phyloP scores from a whole-genome alignment of 2,888 invertebrate genomes.

The Anoncus sp. region DNA sequence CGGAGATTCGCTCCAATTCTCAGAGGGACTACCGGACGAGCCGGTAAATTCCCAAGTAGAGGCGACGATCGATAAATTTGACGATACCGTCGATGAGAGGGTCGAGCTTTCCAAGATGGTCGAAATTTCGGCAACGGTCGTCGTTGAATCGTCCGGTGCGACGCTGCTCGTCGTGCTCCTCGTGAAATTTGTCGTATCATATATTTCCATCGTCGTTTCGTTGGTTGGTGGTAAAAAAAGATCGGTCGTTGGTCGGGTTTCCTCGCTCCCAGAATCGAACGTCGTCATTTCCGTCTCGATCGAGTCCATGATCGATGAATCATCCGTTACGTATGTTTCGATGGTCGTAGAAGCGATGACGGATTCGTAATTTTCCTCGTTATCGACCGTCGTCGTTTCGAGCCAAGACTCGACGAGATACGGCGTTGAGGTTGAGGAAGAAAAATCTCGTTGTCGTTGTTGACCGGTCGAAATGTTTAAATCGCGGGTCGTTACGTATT shows the following conservation, averaged over 20 bases:
- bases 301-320: too few relatives aligned
- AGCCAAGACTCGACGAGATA: conserved; percentile 3
- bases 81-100: conserved; percentile 18
- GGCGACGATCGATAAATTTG: conserved; percentile 17
- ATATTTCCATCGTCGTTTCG: too few relatives aligned
- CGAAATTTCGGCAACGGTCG: conserved; percentile 28
- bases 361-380: too few relatives aligned
- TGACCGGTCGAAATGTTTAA: background rate
- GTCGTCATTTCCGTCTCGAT: too few relatives aligned
- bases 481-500: conserved; percentile 34
- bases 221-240: too few relatives aligned
- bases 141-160: conserved; percentile 24
- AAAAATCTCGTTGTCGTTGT: conserved; percentile 15
- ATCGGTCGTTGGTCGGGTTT: too few relatives aligned
- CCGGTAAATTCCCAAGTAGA: background rate
- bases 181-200: conserved; percentile 47
- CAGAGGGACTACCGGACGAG: background rate
- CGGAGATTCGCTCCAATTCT: conserved; percentile 5
- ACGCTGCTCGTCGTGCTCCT: background rate
- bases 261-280: too few relatives aligned
- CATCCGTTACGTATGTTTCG: too few relatives aligned
- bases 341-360: too few relatives aligned
- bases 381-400: too few relatives aligned
- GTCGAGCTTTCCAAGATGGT: conserved; percentile 3
- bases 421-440: conserved; percentile 12